A percentile compares a stretch with the other conserved stretches of the same genome.
phyloP scores from a whole-genome alignment of 2,888 invertebrate species.

The Neuroscelio doddi region DNA sequence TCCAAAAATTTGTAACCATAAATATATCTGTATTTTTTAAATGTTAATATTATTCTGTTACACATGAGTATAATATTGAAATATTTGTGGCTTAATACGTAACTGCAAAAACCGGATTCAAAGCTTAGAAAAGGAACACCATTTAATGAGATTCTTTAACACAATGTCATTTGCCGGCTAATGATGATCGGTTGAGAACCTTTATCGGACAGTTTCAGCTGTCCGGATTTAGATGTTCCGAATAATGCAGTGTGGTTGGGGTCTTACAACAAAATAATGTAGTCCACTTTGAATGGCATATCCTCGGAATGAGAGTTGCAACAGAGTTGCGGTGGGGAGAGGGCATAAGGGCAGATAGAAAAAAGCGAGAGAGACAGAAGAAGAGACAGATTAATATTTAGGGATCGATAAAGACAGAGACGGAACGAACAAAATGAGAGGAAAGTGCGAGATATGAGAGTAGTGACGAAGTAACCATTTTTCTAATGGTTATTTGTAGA shows the following conservation, averaged over 20 bases:
- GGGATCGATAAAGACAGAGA: conserved; percentile 32
- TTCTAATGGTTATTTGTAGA: conserved; percentile 72
- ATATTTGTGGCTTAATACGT: no score
- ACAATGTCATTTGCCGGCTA: no score
- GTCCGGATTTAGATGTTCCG: conserved; percentile 72
- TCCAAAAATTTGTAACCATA: no score
- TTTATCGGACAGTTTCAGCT: conserved; percentile 63
- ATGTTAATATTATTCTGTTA: no score
- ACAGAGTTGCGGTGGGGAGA: conserved; percentile 10
- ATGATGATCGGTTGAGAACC: conserved; percentile 56
- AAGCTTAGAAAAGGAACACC: no score
- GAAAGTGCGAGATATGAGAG: conserved; percentile 9
- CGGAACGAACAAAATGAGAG: conserved; percentile 15
- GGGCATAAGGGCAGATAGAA: conserved; percentile 8
- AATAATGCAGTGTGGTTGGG: conserved; percentile 69
- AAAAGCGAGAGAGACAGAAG: conserved; percentile 11
- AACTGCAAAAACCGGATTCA: no score
- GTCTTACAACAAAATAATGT: conserved; percentile 70
- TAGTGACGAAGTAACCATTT: conserved; percentile 59
- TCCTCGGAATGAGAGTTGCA: conserved; percentile 55
- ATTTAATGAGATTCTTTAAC: no score
- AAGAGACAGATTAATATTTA: conserved; percentile 23
- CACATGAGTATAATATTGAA: no score
- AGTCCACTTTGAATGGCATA: conserved; percentile 67
- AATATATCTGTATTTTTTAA: no score